phyloP scores from a whole-genome alignment of 2,888 invertebrate species.

The Dicyrtoma fusca region DNA sequence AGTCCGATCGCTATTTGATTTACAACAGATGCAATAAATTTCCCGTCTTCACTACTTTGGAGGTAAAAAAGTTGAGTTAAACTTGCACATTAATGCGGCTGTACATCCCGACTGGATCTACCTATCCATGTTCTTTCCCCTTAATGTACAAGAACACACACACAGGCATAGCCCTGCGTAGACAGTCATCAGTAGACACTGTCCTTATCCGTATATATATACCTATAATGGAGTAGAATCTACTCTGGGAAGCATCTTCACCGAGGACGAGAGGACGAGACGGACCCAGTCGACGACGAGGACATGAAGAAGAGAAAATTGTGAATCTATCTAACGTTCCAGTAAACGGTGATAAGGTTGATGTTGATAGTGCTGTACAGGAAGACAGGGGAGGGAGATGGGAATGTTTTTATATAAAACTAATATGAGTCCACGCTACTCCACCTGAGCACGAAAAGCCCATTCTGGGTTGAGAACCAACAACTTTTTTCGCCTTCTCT shows the following conservation, averaged over 20 bases:
- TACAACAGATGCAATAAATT: constrained; percentile 21
- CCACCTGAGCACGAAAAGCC: constrained; percentile 36
- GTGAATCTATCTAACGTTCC: not conserved
- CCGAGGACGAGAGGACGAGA: not conserved
- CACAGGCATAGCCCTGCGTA: not conserved
- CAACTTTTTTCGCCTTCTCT: constrained; percentile 30
- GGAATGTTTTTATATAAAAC: not conserved
- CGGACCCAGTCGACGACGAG: not conserved
- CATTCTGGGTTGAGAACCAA: constrained; percentile 30
- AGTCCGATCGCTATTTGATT: constrained; percentile 19
- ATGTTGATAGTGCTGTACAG: not conserved
- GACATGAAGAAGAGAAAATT: constrained; percentile 3
- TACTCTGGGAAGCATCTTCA: too few relatives aligned
- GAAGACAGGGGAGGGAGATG: not conserved
- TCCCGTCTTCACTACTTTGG: not conserved
- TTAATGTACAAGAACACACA: not conserved
- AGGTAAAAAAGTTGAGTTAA: too few relatives aligned
- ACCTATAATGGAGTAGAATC: not conserved
- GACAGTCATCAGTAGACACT: too few relatives aligned
- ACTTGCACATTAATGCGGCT: too few relatives aligned
- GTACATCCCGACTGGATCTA: too few relatives aligned
- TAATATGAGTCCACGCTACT: not conserved
- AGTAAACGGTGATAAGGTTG: not conserved
- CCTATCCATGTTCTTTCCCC: too few relatives aligned
- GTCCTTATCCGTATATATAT: too few relatives aligned